Evolutionary conservation across 1,140 invertebrate species (phyloP).

Genomic region (Euglossa dilemma): DNA sequence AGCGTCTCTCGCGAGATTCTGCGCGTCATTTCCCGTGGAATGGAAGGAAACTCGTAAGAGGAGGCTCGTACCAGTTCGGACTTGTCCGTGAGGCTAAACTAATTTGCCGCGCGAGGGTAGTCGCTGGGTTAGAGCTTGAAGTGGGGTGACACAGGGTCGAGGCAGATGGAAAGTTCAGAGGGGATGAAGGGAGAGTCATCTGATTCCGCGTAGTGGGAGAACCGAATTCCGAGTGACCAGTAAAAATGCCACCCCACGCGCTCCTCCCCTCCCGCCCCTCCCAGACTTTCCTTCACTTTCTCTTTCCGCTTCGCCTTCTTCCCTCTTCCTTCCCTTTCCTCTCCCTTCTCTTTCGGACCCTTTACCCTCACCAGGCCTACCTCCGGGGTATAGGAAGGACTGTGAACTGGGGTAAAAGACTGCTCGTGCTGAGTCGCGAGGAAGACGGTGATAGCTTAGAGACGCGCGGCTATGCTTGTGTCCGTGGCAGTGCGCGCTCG

Average conservation of each 20-base stretch:
- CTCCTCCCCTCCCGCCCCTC: constrained; percentile 35
- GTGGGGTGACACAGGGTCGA: constrained; percentile 60
- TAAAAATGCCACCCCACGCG: constrained; percentile 59
- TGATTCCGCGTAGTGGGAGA: constrained; percentile 49
- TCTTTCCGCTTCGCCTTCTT: constrained; percentile 39
- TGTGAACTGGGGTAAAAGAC: constrained; percentile 79
- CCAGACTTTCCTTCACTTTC: constrained; percentile 43
- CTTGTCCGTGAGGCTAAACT: constrained; percentile 71
- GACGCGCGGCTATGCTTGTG: neutral
- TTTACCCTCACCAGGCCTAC: constrained; percentile 49
- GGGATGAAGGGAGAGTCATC: constrained; percentile 43
- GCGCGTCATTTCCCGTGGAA: constrained; percentile 58
- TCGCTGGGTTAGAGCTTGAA: constrained; percentile 39
- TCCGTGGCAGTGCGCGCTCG: constrained; percentile 6
- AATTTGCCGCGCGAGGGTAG: constrained; percentile 68
- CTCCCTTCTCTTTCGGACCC: constrained; percentile 48
- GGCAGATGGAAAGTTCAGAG: constrained; percentile 41
- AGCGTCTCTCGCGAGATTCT: constrained; percentile 54
- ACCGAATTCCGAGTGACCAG: constrained; percentile 78
- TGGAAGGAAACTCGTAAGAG: constrained; percentile 56
- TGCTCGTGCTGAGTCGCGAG: constrained; percentile 66
- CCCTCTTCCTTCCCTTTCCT: neutral
- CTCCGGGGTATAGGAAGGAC: constrained; percentile 66
- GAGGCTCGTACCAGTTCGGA: constrained; percentile 52
- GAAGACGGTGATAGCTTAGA: constrained; percentile 52